These are phyloP conservation scores for Sesia bembeciformis DNA, from an alignment of 2,888 invertebrate genomes.

Conservation along the genomic window DNA sequence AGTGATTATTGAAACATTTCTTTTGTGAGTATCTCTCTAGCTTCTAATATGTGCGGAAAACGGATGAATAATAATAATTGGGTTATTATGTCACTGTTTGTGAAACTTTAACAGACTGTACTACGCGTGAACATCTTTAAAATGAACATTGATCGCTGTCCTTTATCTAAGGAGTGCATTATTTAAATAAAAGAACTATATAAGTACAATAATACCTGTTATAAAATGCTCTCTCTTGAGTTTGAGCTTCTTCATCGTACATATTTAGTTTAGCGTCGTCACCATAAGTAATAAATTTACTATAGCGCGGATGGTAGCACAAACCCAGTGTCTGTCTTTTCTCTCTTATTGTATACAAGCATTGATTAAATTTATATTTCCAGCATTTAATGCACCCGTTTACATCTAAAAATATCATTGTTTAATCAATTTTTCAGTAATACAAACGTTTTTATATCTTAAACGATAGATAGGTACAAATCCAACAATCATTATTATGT, in stretches of 20 bases:
- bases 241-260: constrained; percentile 81
- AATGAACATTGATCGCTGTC: too few relatives aligned
- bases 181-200: not conserved
- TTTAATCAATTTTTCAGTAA: too few relatives aligned
- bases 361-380: constrained; percentile 78
- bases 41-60: too few relatives aligned
- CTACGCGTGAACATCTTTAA: too few relatives aligned
- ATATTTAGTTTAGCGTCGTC: constrained; percentile 77
- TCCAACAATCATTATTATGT: too few relatives aligned
- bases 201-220: constrained; percentile 51
- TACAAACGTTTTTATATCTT: too few relatives aligned
- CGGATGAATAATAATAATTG: too few relatives aligned
- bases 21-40: not conserved
- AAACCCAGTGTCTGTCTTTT: constrained; percentile 78
- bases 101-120: too few relatives aligned
- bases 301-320: constrained; percentile 74
- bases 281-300: constrained; percentile 73
- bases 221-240: constrained; percentile 75
- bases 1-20: not conserved
- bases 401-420: constrained; percentile 58
- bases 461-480: too few relatives aligned
- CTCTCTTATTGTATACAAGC: constrained; percentile 78
- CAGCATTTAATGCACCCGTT: constrained; percentile 81
- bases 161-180: too few relatives aligned
- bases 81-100: too few relatives aligned